phyloP scores from a whole-genome alignment of 2,888 invertebrate genomes.

The Anoplius nigerrimus region DNA sequence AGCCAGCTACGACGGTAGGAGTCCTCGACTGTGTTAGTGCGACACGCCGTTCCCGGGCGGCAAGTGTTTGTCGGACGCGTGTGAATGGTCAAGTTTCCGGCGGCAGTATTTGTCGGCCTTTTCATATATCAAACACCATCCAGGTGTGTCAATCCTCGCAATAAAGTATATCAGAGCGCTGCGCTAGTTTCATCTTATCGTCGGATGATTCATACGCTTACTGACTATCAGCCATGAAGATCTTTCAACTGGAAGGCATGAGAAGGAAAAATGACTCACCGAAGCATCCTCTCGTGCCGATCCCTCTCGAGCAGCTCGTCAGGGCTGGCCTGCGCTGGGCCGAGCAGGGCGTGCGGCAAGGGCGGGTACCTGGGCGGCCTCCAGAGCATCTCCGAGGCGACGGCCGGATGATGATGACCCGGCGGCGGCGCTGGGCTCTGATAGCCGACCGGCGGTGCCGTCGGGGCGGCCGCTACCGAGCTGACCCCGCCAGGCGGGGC shows the following conservation, averaged over 20 bases:
- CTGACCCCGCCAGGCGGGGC: constrained; percentile 63
- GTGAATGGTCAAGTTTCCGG: too few relatives aligned
- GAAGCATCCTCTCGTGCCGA: constrained; percentile 82
- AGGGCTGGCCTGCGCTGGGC: constrained; percentile 74
- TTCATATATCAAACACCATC: too few relatives aligned
- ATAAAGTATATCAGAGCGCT: too few relatives aligned
- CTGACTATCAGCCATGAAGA: too few relatives aligned
- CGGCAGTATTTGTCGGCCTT: too few relatives aligned
- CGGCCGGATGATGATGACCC: constrained; percentile 63
- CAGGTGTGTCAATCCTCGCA: too few relatives aligned
- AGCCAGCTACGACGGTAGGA: too few relatives aligned
- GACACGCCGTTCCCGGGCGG: too few relatives aligned
- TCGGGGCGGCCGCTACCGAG: constrained; percentile 60
- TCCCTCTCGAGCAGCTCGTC: constrained; percentile 79
- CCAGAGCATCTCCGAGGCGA: constrained; percentile 73
- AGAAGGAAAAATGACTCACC: constrained; percentile 75
- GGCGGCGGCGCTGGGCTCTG: constrained; percentile 53
- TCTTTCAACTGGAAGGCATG: not conserved
- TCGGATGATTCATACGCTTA: too few relatives aligned
- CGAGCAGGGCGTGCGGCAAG: constrained; percentile 77
- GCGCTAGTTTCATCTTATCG: too few relatives aligned
- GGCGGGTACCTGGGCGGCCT: constrained; percentile 76
- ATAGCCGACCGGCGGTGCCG: constrained; percentile 69
- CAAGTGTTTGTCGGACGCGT: too few relatives aligned
- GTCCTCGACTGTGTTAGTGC: too few relatives aligned